phyloP scores from a whole-genome alignment of 2,113 vertebrate genomes.

The Podarcis cretensis region DNA sequence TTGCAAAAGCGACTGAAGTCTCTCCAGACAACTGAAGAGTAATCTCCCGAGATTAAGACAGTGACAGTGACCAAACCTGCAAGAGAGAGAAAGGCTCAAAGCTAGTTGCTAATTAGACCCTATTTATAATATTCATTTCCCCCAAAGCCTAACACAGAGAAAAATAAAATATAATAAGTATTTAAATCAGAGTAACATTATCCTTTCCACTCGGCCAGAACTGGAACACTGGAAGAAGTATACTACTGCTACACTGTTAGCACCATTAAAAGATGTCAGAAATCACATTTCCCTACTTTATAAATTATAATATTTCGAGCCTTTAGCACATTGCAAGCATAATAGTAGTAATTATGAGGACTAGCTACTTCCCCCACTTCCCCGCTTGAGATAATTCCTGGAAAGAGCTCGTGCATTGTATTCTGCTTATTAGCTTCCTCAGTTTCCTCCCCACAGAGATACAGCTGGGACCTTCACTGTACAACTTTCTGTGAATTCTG shows the following conservation, averaged over 20 bases:
- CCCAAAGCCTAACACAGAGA: conserved; percentile 19
- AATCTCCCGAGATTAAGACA: conserved; percentile 47
- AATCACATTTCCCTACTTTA: neutral
- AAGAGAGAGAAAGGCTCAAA: conserved; percentile 35
- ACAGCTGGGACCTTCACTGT: no score
- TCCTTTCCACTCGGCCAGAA: conserved; percentile 30
- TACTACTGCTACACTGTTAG: neutral
- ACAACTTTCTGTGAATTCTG: no score
- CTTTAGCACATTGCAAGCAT: neutral
- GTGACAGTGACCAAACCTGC: conserved; percentile 37
- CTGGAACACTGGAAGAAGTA: neutral
- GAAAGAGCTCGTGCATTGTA: neutral
- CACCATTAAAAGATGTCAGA: neutral
- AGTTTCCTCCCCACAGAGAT: no score
- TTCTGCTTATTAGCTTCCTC: neutral
- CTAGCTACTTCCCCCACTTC: neutral
- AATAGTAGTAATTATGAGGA: neutral
- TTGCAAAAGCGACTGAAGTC: conserved; percentile 18
- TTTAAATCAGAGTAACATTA: conserved; percentile 26
- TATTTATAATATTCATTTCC: conserved; percentile 49
- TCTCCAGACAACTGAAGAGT: conserved; percentile 42
- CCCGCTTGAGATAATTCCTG: no score
- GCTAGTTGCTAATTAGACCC: conserved; percentile 54
- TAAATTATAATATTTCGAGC: neutral
- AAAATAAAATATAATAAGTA: conserved; percentile 6